Evolutionary conservation across 2,113 vertebrate species (phyloP).

Genomic region (Alligator mississippiensis): DNA sequence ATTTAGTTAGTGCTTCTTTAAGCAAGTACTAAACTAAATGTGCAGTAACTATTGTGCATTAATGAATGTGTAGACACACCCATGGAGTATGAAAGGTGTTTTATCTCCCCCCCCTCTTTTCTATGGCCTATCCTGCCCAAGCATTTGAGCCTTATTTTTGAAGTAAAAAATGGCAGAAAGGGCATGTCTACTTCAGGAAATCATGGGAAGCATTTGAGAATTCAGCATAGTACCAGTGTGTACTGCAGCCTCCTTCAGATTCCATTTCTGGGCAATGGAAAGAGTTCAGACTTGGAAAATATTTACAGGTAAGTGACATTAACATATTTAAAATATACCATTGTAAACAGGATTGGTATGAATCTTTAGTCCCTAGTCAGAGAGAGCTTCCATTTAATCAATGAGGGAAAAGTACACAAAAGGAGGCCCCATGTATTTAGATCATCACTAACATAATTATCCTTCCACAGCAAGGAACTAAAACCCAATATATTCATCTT

Average conservation of each 20-base stretch:
- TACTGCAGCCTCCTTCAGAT: conserved; percentile 35
- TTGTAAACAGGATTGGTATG: conserved; percentile 49
- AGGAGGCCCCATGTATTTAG: not conserved
- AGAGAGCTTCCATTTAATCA: conserved; percentile 39
- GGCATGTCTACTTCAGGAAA: conserved; percentile 56
- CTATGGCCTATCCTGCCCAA: conserved; percentile 58
- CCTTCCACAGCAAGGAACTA: conserved; percentile 1
- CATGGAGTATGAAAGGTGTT: conserved; percentile 46
- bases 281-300: conserved; percentile 50
- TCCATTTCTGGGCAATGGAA: conserved; percentile 8
- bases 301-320: conserved; percentile 51
- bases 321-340: conserved; percentile 50
- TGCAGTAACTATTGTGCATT: too few relatives aligned
- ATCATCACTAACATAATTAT: conserved; percentile 21
- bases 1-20: too few relatives aligned
- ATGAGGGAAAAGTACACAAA: conserved; percentile 24
- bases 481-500: not conserved
- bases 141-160: conserved; percentile 68
- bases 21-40: too few relatives aligned
- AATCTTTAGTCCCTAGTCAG: conserved; percentile 32
- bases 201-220: conserved; percentile 31
- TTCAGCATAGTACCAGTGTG: conserved; percentile 22
- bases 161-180: conserved; percentile 63
- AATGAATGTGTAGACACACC: not conserved
- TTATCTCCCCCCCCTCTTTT: conserved; percentile 49